These are phyloP conservation scores for Myotis brandtii DNA, from an alignment of 2,113 vertebrate species.

Conservation along the genomic window DNA sequence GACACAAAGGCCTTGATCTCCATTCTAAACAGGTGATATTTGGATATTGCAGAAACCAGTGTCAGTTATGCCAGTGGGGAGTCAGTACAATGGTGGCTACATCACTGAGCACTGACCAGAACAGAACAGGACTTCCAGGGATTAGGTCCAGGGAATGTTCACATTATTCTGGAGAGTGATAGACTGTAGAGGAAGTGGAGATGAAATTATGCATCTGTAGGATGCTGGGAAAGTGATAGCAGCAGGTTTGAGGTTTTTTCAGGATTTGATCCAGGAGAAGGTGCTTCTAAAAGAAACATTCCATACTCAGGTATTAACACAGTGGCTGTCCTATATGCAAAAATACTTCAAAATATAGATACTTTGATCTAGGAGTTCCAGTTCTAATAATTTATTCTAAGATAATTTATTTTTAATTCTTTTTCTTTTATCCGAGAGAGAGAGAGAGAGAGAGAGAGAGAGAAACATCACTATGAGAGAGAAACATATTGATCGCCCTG, in stretches of 20 bases:
- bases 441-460: too few species aligned
- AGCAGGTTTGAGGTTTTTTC: not conserved
- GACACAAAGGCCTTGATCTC: not conserved
- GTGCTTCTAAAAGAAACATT: conserved; percentile 5
- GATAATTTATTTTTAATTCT: not conserved
- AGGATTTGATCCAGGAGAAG: conserved; percentile 10
- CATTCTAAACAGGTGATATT: not conserved
- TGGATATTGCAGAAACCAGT: not conserved
- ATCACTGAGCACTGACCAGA: not conserved
- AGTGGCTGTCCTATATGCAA: not conserved
- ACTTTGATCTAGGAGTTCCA: not conserved
- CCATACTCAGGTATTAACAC: not conserved
- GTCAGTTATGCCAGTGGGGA: not conserved
- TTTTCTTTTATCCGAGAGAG: not conserved
- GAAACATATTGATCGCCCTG: not conserved
- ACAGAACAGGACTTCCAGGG: not conserved
- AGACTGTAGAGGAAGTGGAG: not conserved
- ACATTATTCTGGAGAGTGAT: not conserved
- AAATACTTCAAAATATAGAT: not conserved
- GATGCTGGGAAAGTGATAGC: not conserved
- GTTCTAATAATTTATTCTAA: conserved; percentile 41
- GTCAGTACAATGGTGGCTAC: not conserved
- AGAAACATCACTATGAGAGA: not conserved
- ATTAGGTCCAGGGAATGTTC: not conserved
- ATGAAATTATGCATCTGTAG: not conserved